A percentile compares a stretch with the other conserved stretches of the same genome.
Evolutionary conservation across 2,888 invertebrate genomes (phyloP).

Genomic region (Orchestes rusci): DNA sequence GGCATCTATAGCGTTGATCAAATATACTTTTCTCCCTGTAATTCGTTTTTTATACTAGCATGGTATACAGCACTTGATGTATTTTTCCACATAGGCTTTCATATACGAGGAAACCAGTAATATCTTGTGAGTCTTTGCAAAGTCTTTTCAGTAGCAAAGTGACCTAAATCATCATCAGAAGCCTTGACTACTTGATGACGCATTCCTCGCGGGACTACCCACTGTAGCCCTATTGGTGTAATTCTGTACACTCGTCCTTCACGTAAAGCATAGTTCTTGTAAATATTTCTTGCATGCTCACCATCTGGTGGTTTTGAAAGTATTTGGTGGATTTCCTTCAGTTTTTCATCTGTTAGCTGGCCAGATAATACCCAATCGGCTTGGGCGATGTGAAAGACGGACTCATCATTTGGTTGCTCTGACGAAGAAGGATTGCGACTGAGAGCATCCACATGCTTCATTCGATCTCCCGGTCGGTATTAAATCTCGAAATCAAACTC

Average conservation of each 20-base stretch:
- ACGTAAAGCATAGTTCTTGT: background rate
- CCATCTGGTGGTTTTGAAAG: background rate
- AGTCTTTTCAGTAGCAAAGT: background rate
- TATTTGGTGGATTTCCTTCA: background rate
- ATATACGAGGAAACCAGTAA: background rate
- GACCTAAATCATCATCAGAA: background rate
- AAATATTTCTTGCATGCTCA: background rate
- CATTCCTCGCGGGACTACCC: slow-evolving; percentile 1
- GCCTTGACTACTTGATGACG: background rate
- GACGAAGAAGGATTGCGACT: background rate
- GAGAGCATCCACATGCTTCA: slow-evolving; percentile 1
- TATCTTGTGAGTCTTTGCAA: background rate
- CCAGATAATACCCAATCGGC: background rate
- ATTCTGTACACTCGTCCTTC: background rate
- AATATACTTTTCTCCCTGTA: background rate
- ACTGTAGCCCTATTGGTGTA: background rate
- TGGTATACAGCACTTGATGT: background rate
- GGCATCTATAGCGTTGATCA: background rate
- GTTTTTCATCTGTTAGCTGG: background rate
- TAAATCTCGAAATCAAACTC: background rate
- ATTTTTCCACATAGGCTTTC: background rate
- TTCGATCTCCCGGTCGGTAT: background rate
- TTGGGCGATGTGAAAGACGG: background rate
- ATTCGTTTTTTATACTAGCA: background rate
- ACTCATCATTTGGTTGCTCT: background rate